Evolutionary conservation across 1,140 invertebrate genomes (phyloP), one percentile per base, ranked within the genome.

Genomic region (Amyelois transitella): DNA sequence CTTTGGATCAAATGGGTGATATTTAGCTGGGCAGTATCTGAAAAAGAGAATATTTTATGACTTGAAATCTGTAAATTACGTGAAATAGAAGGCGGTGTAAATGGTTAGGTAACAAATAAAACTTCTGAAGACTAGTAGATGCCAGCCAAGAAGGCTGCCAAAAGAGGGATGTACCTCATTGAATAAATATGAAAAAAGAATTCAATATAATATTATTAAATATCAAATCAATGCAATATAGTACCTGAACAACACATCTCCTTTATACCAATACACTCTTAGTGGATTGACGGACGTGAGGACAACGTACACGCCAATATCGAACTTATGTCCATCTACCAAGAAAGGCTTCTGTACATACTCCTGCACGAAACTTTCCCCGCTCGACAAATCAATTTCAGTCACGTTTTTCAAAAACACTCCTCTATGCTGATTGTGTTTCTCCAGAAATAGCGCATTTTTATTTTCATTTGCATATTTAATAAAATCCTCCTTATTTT

Each of bases 261-360:
- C 96, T 77, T 95, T 94, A 75, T 97, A 96, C 54, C 94, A 93
- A 72, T 99, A 99, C 0, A 95, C 91, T 68, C 97, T 90, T 0
- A 99, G 80, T 8, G 98, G 98, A 88, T 98, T 91, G 0, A 99
- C 91, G 0, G 96, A 98, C 0, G 97, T 98, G 1, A 99, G 89
- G 0, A 96, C 94, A 0, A 96, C 96, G 86, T 99, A 99, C 17
- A 99, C 92, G 14, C 98, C 98, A 77, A 99, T 96, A 80, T 99
- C 98, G 89, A 99, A 99, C 88, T 98, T 99, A 77, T 96, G 91
- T 0, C 94, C 95, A 75, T 96, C 95, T 2, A 97, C 91, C 12
- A 95, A 84, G 58, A 95, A 93, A 7, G 97, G 97, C 60, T 93
- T 94, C 50, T 94, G 91, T 17, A 95, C 90, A 81, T 94, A 99